Conservation (phyloP, 2,888 invertebrate genomes). For the Agrilus cyanescens region DNA sequence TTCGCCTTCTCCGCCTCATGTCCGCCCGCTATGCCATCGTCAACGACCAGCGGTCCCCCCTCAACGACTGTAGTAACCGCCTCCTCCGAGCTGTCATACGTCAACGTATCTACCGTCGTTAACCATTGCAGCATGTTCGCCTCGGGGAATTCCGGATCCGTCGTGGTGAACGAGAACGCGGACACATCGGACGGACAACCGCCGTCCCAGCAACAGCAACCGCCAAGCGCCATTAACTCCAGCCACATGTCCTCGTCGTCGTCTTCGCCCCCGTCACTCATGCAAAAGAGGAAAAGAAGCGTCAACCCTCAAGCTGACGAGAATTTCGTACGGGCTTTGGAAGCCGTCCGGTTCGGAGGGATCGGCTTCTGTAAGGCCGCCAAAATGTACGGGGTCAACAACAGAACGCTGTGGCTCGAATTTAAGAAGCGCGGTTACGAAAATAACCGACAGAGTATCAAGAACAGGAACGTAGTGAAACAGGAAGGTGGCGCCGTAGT, state of each 20-base stretch:
- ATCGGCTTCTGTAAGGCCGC: conserved; percentile 82
- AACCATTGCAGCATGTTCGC: too few relatives aligned
- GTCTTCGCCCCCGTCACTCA: conserved; percentile 34
- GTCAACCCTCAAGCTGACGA: conserved; percentile 74
- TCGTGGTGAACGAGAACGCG: too few relatives aligned
- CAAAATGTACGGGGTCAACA: conserved; percentile 72
- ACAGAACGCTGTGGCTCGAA: conserved; percentile 73
- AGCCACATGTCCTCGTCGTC: conserved; percentile 20
- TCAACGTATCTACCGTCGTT: too few relatives aligned
- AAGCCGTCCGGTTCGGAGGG: conserved; percentile 71
- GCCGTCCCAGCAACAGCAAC: too few relatives aligned
- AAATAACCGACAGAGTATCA: conserved; percentile 66
- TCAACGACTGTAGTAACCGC: conserved; percentile 2
- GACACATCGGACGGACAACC: too few relatives aligned
- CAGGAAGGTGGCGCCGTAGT: conserved; percentile 41
- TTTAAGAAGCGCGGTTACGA: conserved; percentile 78
- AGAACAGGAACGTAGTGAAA: conserved; percentile 45
- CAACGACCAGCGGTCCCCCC: conserved; percentile 3
- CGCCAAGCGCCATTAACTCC: conserved; percentile 6
- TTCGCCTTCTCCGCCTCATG: conserved; percentile 48
- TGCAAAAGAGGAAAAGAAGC: conserved; percentile 56
- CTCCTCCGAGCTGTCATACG: conserved; percentile 28
- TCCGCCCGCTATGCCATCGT: conserved; percentile 37
- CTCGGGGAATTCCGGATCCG: too few relatives aligned
- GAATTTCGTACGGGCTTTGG: conserved; percentile 68